A percentile compares a stretch with the other conserved stretches of the same genome.
Evolutionary conservation across 1,140 invertebrate genomes (phyloP).

Genomic region (Trinorchestia longiramus): DNA sequence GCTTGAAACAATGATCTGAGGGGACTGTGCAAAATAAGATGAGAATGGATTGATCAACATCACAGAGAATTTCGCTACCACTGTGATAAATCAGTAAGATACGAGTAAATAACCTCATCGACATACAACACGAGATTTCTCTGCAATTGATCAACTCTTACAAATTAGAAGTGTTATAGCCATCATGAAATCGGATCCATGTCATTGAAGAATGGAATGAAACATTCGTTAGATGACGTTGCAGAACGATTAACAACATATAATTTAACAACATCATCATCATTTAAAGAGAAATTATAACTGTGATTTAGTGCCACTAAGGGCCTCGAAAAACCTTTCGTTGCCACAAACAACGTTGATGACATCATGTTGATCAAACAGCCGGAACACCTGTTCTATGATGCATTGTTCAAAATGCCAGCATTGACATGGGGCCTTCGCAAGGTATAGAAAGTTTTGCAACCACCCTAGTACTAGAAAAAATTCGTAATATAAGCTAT

Average conservation of each 20-base stretch:
- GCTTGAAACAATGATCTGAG: not conserved
- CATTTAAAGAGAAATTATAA: not conserved
- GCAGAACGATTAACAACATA: not conserved
- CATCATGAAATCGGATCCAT: not conserved
- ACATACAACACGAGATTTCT: not conserved
- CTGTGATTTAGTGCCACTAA: not conserved
- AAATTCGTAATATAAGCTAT: not conserved
- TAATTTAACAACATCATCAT: not conserved
- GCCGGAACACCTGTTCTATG: not conserved
- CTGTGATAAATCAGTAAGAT: not conserved
- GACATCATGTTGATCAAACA: not conserved
- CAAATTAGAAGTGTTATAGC: not conserved
- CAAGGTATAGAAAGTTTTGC: not conserved
- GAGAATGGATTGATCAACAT: not conserved
- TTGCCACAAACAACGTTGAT: not conserved
- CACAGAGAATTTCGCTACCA: not conserved
- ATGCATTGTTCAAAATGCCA: not conserved
- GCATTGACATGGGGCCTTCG: not conserved
- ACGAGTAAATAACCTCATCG: not conserved
- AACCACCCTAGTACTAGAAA: not conserved
- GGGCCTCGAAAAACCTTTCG: not conserved
- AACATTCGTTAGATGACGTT: not conserved
- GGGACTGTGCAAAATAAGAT: not conserved
- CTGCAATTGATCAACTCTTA: not conserved
- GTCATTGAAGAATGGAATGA: not conserved